Base-by-base conservation (phyloP, 2,113 vertebrate species). In the Candoia aspera region DNA sequence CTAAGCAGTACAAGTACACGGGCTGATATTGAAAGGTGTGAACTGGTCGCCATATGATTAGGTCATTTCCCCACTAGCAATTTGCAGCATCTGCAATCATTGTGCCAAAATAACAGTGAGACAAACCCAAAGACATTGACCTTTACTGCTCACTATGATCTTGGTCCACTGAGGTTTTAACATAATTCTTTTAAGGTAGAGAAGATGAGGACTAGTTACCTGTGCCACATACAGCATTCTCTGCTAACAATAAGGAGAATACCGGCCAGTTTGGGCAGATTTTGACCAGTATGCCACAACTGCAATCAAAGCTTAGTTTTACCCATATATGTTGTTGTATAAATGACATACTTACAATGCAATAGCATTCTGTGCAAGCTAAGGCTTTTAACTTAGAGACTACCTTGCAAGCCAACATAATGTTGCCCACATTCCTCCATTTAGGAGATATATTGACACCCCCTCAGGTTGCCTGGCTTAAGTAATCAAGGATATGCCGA, bases 401-500 rank as follows among this genome's bases (percentile, higher is more conserved):
- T 68, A 68, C 8, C 11, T 68, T 68, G 62, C 57, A 58, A 58
- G 57, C 62, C 62, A 64, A n/a, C 12, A n/a, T 68, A 68, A 68
- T 8, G 4, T 68, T n/a, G 11, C 29, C 26, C 11, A 68, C n/a
- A n/a, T n/a, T 26, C 26, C 10, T n/a, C 26, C 62, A 64, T 64
- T 64, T 64, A 4, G 29, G 26, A 64, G 29, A 64, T 3, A 64
- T 64, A 29, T 64, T n/a, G 29, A 64, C 62, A 64, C 24, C 62
- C 62, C 26, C 62, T 64, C 29, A 29, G 62, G 62, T 64, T n/a
- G 62, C 11, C 29, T 33, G 17, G 9, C 21, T 95, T 84, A 37
- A 87, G 57, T 19, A 64, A 68, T 58, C 84, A 33, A 79, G 90
- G 92, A 87, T 89, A 87, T 68, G 62, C n/a, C n/a, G 29, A 5